Percentiles rank a stretch among this genome's conserved stretches.
Evolutionary conservation across 2,113 vertebrate genomes (phyloP).

Genomic region (Lamprologus speciosus): DNA sequence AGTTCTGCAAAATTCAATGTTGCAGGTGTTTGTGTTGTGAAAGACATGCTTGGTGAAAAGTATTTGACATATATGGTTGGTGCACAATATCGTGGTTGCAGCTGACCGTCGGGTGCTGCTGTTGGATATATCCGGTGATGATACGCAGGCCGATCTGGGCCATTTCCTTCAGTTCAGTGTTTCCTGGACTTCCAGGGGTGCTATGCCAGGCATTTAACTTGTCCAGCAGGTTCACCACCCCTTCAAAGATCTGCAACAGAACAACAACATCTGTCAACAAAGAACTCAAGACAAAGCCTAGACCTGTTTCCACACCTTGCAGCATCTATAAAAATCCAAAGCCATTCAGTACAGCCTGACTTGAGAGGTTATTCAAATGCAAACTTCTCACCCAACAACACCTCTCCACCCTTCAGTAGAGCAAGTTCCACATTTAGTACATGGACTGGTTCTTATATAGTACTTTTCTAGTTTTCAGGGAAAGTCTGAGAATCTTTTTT

Average conservation of each 20-base stretch:
- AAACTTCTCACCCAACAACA: not conserved
- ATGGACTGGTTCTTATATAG: not conserved
- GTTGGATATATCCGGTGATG: conserved; percentile 84
- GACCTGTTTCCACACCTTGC: conserved; percentile 47
- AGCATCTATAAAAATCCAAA: not conserved
- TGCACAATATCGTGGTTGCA: not conserved
- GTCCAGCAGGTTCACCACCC: conserved; percentile 88
- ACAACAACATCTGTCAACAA: conserved; percentile 20
- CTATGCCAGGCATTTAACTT: conserved; percentile 86
- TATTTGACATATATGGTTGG: not conserved
- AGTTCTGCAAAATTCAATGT: not conserved
- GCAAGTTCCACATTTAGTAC: not conserved
- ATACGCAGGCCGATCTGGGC: conserved; percentile 88
- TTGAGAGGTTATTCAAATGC: not conserved
- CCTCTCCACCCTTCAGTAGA: not conserved
- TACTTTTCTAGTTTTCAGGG: not conserved
- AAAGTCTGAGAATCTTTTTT: not conserved
- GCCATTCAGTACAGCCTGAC: not conserved
- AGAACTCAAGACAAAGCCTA: not conserved
- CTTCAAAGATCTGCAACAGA: conserved; percentile 85
- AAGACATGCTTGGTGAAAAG: not conserved
- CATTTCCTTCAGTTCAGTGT: conserved; percentile 87
- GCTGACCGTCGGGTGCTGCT: conserved; percentile 84
- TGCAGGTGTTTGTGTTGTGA: not conserved
- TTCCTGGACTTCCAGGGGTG: conserved; percentile 72